Evolutionary conservation across 2,797 vertebrate species (phyloP).

Genomic region (Hapalemur alaotrensis): DNA sequence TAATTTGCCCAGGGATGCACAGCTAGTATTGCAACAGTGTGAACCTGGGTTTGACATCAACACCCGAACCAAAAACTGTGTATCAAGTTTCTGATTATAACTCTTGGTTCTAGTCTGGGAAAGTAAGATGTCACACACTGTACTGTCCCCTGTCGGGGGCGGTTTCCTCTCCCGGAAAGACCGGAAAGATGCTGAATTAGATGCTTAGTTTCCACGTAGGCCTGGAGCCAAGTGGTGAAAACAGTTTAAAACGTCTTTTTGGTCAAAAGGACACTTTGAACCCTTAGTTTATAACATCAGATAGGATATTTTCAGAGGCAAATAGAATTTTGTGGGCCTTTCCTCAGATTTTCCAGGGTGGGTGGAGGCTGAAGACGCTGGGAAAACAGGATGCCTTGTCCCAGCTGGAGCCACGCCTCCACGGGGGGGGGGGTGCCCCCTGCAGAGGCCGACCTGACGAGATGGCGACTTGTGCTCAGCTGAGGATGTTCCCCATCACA

Average conservation of each 20-base stretch:
- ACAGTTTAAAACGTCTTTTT: not conserved
- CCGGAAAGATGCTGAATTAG: fast-evolving
- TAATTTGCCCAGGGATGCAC: not conserved
- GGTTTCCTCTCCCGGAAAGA: no score
- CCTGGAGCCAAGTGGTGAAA: not conserved
- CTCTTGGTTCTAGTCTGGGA: no score
- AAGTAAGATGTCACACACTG: fast-evolving
- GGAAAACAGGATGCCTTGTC: not conserved
- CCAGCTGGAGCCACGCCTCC: not conserved
- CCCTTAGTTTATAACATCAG: not conserved
- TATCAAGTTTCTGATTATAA: no score
- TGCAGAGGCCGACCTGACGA: fast-evolving
- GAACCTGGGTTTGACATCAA: not conserved
- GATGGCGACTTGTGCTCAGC: fast-evolving
- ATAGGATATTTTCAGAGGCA: not conserved
- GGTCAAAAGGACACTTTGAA: not conserved
- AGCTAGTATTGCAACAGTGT: no score
- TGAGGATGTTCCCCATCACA: not conserved
- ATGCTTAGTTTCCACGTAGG: no score
- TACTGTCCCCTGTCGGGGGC: fast-evolving
- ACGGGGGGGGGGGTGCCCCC: no score
- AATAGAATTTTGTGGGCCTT: not conserved
- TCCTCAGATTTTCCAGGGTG: not conserved
- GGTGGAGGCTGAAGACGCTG: not conserved
- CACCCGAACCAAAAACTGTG: not conserved